Evolutionary conservation across 2,113 vertebrate species (phyloP).

Genomic region (Nipponia nippon): DNA sequence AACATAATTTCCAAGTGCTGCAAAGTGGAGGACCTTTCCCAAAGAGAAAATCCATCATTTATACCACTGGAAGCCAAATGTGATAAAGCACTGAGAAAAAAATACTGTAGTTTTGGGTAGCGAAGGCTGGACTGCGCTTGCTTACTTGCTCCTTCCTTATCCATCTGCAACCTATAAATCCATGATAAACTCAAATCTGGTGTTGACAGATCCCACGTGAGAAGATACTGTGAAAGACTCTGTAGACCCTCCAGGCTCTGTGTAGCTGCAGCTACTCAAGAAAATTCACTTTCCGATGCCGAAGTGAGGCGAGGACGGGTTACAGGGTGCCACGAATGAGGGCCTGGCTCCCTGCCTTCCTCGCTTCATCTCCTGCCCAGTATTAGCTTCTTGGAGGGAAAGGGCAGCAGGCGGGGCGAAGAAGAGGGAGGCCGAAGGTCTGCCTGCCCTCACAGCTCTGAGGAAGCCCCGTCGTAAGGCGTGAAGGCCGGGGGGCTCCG

Average conservation of each 20-base stretch:
- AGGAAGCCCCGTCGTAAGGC: rapidly evolving
- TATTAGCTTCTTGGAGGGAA: neutral
- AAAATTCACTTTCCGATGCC: rapidly evolving
- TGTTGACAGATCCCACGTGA: neutral
- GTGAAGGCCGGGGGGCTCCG: rapidly evolving
- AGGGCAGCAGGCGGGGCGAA: rapidly evolving
- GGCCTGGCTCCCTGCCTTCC: neutral
- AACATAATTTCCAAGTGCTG: neutral
- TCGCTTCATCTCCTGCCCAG: neutral
- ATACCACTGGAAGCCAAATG: neutral
- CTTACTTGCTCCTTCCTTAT: neutral
- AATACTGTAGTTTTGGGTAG: neutral
- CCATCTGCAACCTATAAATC: neutral
- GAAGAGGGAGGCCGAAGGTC: neutral
- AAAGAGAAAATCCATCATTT: neutral
- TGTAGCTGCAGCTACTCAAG: neutral
- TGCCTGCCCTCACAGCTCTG: too few relatives aligned
- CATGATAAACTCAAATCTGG: rapidly evolving
- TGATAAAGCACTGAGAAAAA: neutral
- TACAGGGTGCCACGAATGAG: neutral
- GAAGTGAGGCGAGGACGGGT: too few relatives aligned
- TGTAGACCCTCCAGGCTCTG: neutral
- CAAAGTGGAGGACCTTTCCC: neutral
- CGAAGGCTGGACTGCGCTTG: neutral
- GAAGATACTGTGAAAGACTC: neutral